Conservation (phyloP, 2,113 vertebrate genomes). For the Thryonomys swinderianus region DNA sequence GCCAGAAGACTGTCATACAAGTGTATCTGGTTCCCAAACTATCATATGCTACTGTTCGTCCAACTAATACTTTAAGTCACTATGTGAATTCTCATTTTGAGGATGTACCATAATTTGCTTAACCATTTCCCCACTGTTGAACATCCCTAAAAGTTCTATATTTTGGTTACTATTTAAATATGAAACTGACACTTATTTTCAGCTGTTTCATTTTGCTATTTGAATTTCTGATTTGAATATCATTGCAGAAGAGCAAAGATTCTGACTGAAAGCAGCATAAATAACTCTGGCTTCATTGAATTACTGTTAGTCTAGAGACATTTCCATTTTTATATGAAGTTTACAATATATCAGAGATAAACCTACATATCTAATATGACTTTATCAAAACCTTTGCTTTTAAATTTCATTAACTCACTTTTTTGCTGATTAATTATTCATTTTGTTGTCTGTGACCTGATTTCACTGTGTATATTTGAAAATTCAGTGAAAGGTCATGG, state of each 20-base stretch:
- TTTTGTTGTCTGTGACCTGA: neutral
- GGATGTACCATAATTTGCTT: neutral
- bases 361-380: neutral
- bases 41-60: neutral
- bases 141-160: neutral
- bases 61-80: neutral
- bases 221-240: constrained; percentile 31
- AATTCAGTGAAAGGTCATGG: neutral
- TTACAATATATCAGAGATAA: neutral
- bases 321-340: constrained; percentile 40
- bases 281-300: neutral
- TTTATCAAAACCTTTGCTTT: constrained; percentile 6
- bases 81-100: neutral
- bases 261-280: neutral
- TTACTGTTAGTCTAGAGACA: neutral
- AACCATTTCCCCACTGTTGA: neutral
- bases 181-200: constrained; percentile 15
- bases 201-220: neutral
- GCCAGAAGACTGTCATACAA: neutral
- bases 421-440: neutral
- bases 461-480: neutral
- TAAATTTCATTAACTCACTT: neutral
- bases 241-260: neutral
- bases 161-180: neutral
- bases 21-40: neutral